Evolutionary conservation across 2,113 vertebrate genomes (phyloP).

Genomic region (Varanus komodoensis): DNA sequence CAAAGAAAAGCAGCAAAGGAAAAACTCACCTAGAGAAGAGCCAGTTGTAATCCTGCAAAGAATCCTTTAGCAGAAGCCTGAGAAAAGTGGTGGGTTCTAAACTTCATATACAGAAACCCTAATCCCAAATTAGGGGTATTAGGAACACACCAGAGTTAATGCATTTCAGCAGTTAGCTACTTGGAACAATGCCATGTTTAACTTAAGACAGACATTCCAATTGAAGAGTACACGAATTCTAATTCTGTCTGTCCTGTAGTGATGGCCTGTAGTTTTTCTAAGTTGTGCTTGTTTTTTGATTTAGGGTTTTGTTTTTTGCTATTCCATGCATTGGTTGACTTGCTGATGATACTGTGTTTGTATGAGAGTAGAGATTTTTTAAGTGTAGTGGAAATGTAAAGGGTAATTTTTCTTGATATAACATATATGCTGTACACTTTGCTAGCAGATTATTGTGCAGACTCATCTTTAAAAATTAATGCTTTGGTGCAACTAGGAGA

Average conservation of each 20-base stretch:
- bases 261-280: not conserved
- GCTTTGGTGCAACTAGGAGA: not conserved
- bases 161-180: not conserved
- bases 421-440: constrained; percentile 3
- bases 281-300: no score
- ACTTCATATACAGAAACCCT: no score
- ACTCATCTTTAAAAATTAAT: constrained; percentile 5
- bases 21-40: not conserved
- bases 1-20: not conserved
- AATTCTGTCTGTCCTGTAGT: not conserved
- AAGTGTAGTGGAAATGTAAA: constrained; percentile 1
- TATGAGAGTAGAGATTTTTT: constrained; percentile 2
- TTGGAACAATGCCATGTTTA: not conserved
- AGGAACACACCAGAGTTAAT: not conserved
- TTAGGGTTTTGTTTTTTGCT: not conserved
- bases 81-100: no score
- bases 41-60: no score
- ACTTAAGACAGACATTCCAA: not conserved
- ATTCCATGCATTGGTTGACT: not conserved
- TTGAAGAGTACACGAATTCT: not conserved
- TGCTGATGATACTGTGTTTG: not conserved
- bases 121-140: not conserved
- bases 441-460: not conserved
- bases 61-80: no score
- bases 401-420: not conserved